phyloP scores from a whole-genome alignment of 2,113 vertebrate genomes.

The Peromyscus maniculatus region DNA sequence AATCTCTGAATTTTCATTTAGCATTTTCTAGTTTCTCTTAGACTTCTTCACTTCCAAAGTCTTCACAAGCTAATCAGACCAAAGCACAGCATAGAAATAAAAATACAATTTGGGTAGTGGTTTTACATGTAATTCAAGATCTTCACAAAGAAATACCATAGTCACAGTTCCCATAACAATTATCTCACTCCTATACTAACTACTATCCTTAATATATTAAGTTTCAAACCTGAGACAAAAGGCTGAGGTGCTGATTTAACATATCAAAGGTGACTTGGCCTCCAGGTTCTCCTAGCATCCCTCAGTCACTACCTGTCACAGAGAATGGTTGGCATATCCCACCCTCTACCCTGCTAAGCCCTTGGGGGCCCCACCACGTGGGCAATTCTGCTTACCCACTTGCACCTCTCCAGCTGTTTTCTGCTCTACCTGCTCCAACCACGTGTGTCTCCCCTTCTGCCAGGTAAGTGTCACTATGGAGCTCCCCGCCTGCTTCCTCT shows the following conservation, averaged over 20 bases:
- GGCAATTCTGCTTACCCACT: neutral
- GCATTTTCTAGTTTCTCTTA: neutral
- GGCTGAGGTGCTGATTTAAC: too few relatives aligned
- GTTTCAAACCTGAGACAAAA: too few relatives aligned
- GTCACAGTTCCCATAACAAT: neutral
- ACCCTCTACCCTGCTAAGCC: too few relatives aligned
- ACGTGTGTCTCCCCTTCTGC: neutral
- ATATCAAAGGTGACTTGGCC: too few relatives aligned
- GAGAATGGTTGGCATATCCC: too few relatives aligned
- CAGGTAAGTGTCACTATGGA: neutral
- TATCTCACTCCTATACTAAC: neutral
- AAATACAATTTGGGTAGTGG: neutral
- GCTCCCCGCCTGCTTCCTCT: neutral
- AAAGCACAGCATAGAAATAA: neutral
- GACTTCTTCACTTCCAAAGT: neutral
- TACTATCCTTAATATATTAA: neutral
- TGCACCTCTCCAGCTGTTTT: neutral
- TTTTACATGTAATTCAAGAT: constrained; percentile 3
- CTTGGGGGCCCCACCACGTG: too few relatives aligned
- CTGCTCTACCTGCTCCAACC: neutral
- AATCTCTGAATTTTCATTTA: neutral
- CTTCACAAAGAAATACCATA: neutral
- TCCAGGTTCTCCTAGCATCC: too few relatives aligned
- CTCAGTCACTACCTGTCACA: too few relatives aligned
- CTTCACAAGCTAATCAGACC: neutral